These are phyloP conservation scores for Cheilosia grossa DNA, from an alignment of 2,888 invertebrate genomes.

Conservation along the genomic window DNA sequence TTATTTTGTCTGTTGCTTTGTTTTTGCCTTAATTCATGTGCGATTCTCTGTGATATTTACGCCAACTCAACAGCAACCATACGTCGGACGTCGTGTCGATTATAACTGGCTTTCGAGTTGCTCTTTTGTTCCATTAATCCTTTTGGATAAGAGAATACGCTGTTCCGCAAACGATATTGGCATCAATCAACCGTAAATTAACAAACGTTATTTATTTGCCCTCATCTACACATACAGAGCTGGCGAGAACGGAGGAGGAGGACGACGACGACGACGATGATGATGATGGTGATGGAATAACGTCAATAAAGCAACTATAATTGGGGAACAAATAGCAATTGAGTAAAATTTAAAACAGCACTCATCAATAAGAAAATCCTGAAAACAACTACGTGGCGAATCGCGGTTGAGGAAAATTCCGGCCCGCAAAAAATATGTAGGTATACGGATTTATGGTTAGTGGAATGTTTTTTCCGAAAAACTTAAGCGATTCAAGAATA, in stretches of 20 bases:
- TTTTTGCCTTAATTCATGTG: background rate
- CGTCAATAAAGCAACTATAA: slow-evolving; percentile 57
- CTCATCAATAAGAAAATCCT: slow-evolving; percentile 51
- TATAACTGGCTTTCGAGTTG: background rate
- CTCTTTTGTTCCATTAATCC: slow-evolving; percentile 37
- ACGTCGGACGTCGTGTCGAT: background rate
- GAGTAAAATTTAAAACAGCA: slow-evolving; percentile 63
- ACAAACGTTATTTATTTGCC: slow-evolving; percentile 65
- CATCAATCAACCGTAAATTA: slow-evolving; percentile 71
- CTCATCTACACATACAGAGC: background rate
- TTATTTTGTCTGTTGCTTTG: slow-evolving; percentile 4
- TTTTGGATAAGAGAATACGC: slow-evolving; percentile 15
- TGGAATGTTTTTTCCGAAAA: too few species aligned
- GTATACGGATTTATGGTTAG: too few species aligned
- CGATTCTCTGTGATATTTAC: slow-evolving; percentile 22
- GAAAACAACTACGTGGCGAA: background rate
- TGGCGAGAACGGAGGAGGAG: slow-evolving; percentile 1
- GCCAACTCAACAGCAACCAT: slow-evolving; percentile 43
- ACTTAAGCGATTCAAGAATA: too few species aligned
- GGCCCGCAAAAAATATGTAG: too few species aligned
- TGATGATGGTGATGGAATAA: slow-evolving; percentile 48
- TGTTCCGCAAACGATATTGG: slow-evolving; percentile 54
- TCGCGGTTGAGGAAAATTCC: too few species aligned
- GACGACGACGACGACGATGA: slow-evolving; percentile 6
- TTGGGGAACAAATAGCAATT: slow-evolving; percentile 62